Percentiles rank a stretch among this genome's conserved stretches.
Evolutionary conservation across 1,140 invertebrate species (phyloP).

Genomic region (Trigoniulus corallinus): DNA sequence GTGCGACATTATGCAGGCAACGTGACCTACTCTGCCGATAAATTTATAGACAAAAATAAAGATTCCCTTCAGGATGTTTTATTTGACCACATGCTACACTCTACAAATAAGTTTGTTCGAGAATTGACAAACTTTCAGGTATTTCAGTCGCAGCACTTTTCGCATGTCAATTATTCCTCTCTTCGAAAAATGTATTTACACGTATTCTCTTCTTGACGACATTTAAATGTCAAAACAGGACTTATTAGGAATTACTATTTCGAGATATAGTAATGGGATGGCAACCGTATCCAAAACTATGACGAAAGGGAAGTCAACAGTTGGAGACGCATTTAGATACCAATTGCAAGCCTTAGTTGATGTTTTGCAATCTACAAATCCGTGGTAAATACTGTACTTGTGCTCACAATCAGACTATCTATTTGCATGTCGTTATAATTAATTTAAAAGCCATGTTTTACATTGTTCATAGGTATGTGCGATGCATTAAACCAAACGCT

Average conservation of each 20-base stretch:
- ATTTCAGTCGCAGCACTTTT: neutral
- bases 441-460: neutral
- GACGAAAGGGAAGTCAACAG: slow-evolving; percentile 78
- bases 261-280: slow-evolving; percentile 10
- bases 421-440: slow-evolving; percentile 7
- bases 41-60: slow-evolving; percentile 94
- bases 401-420: neutral
- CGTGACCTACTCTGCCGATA: slow-evolving; percentile 77
- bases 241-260: slow-evolving; percentile 14
- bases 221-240: slow-evolving; percentile 14
- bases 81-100: slow-evolving; percentile 77
- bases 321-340: slow-evolving; percentile 79
- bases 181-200: neutral
- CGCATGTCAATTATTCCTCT: neutral
- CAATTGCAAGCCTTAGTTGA: slow-evolving; percentile 83
- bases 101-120: slow-evolving; percentile 68
- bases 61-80: slow-evolving; percentile 89
- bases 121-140: slow-evolving; percentile 71
- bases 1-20: slow-evolving; percentile 87
- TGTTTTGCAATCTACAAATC: slow-evolving; percentile 74
- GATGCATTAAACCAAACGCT: slow-evolving; percentile 89
- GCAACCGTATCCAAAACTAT: slow-evolving; percentile 64
- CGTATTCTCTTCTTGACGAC: neutral
- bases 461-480: slow-evolving; percentile 50
- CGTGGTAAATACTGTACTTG: slow-evolving; percentile 53